These are phyloP conservation scores for Capra hircus DNA, from an alignment of 2,113 vertebrate genomes.

Conservation along the genomic window DNA sequence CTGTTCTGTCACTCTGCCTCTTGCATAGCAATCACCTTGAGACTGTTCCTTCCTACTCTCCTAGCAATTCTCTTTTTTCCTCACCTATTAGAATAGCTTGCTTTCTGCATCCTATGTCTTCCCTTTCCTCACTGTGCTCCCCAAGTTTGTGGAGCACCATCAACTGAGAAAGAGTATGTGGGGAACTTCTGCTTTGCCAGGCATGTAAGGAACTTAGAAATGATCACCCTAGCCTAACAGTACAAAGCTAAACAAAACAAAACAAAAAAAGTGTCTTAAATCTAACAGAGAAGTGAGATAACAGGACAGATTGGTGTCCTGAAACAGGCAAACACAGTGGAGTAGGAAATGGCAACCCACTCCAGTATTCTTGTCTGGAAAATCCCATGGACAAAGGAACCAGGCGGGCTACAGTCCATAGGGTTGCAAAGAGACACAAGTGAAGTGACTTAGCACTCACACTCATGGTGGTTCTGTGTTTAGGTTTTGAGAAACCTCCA, in stretches of 20 bases:
- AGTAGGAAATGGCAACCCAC: not conserved
- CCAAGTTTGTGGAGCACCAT: not conserved
- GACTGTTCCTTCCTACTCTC: not conserved
- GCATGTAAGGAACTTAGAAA: not conserved
- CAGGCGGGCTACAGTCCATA: fast-evolving
- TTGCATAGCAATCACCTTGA: not conserved
- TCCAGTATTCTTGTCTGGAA: not conserved
- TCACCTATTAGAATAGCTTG: not conserved
- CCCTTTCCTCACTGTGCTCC: not conserved
- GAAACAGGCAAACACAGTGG: not conserved
- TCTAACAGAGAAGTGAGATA: not conserved
- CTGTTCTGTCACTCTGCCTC: not conserved
- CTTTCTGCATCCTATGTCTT: not conserved
- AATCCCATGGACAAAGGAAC: not conserved
- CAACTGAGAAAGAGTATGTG: not conserved
- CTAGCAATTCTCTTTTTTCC: not conserved
- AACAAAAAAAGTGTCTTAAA: not conserved
- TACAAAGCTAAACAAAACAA: not conserved
- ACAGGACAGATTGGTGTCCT: not conserved
- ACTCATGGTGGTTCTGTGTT: not conserved
- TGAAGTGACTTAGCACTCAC: not conserved
- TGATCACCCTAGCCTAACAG: not conserved
- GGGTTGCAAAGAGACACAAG: not conserved
- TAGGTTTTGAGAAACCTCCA: not conserved
- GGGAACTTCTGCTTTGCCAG: not conserved